Conservation (phyloP, 2,797 vertebrate species). For the Danio jaintianensis region DNA sequence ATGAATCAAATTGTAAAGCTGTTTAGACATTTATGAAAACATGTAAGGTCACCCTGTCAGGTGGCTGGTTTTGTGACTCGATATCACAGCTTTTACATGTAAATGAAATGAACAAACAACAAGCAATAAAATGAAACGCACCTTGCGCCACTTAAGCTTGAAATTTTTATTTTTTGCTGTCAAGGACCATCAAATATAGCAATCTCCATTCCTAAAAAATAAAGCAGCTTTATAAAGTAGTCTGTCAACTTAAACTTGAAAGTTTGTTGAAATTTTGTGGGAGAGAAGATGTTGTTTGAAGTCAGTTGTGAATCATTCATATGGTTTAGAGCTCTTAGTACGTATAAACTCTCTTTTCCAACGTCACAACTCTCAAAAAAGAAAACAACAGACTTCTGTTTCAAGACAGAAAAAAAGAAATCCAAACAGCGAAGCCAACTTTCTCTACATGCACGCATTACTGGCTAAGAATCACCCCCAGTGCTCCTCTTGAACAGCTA, state of each 20-base stretch:
- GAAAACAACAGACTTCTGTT: conserved; percentile 2
- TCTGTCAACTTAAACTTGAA: conserved; percentile 5
- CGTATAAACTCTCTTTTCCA: conserved; percentile 36
- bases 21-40: background rate
- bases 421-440: conserved; percentile 19
- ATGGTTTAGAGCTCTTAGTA: conserved; percentile 15
- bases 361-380: conserved; percentile 3
- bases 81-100: background rate
- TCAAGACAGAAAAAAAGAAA: background rate
- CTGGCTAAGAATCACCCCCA: conserved; percentile 22
- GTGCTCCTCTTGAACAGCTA: conserved; percentile 24
- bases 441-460: conserved; percentile 36
- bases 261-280: background rate
- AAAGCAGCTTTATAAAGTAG: background rate
- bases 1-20: background rate
- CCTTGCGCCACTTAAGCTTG: too few relatives aligned
- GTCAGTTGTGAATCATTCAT: conserved; percentile 49
- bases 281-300: conserved; percentile 51
- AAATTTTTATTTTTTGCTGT: too few relatives aligned
- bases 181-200: background rate
- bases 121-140: background rate
- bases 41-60: background rate
- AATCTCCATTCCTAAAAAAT: background rate
- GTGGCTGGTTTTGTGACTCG: background rate
- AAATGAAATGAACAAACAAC: background rate